These are phyloP conservation scores for Momotus momota DNA, from an alignment of 2,797 vertebrate species.

Conservation along the genomic window DNA sequence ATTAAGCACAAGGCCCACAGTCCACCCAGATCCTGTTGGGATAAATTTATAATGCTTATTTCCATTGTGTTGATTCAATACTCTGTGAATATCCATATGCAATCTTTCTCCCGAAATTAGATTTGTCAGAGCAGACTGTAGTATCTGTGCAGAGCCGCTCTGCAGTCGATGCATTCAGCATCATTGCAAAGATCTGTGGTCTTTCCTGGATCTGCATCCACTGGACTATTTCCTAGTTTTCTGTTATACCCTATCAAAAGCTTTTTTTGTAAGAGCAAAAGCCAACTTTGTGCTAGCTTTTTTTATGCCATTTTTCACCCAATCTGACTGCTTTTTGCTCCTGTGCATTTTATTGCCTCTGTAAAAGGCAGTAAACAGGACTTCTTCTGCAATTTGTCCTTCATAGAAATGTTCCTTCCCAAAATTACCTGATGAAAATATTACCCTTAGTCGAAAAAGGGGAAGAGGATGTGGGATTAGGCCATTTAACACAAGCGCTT, in stretches of 20 bases:
- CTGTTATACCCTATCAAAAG: not conserved
- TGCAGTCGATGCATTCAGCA: not conserved
- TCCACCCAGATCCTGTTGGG: not conserved
- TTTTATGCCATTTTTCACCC: rapidly evolving
- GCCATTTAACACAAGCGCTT: not conserved
- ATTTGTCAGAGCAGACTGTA: not conserved
- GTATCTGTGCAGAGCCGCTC: not conserved
- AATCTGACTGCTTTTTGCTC: not conserved
- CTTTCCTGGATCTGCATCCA: not conserved
- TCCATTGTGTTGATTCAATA: not conserved
- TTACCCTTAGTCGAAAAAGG: not conserved
- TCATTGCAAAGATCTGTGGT: not conserved
- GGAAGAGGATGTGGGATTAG: not conserved
- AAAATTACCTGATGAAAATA: not conserved
- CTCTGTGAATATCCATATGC: not conserved
- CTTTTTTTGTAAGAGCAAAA: not conserved
- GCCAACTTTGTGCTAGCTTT: rapidly evolving
- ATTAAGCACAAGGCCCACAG: not conserved
- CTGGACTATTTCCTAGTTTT: not conserved
- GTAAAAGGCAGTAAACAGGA: not conserved
- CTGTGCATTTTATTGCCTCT: not conserved
- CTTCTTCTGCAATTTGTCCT: not conserved
- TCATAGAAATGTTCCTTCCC: not conserved
- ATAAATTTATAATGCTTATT: not conserved
- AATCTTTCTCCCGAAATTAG: not conserved